These are phyloP conservation scores for Antheraea mylitta DNA, from an alignment of 1,140 invertebrate genomes.

Conservation along the genomic window DNA sequence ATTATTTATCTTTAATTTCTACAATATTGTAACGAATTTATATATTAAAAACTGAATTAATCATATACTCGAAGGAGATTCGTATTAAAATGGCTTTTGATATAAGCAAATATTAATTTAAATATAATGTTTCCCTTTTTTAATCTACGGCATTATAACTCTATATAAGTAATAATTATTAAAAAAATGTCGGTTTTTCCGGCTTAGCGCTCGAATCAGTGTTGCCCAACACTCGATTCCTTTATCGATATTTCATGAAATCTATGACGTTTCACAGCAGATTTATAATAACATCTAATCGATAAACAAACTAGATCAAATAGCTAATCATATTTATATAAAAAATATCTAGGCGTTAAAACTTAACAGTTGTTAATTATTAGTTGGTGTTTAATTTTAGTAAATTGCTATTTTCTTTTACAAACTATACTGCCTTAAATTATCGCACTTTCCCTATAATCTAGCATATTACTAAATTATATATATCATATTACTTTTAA, in stretches of 20 bases:
- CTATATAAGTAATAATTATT: not conserved
- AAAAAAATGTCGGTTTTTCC: not conserved
- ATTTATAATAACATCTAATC: not conserved
- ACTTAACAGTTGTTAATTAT: constrained; percentile 40
- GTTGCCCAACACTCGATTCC: not conserved
- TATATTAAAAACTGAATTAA: too few relatives aligned
- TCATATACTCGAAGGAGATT: too few relatives aligned
- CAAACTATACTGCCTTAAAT: constrained; percentile 16
- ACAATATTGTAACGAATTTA: too few relatives aligned
- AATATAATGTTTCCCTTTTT: not conserved
- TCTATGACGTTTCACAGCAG: too few relatives aligned
- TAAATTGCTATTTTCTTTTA: constrained; percentile 36
- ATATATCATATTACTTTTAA: constrained; percentile 15
- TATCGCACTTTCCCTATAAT: constrained; percentile 31
- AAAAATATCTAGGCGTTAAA: constrained; percentile 1
- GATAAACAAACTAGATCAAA: not conserved
- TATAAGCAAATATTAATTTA: not conserved
- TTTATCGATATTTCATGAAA: not conserved
- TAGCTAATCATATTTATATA: constrained; percentile 2
- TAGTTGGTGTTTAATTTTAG: constrained; percentile 69
- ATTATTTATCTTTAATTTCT: not conserved
- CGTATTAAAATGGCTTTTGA: too few relatives aligned
- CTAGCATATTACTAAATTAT: constrained; percentile 27
- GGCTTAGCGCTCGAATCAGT: not conserved
- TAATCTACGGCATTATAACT: not conserved